These are phyloP conservation scores for Chaetodon trifascialis DNA, from an alignment of 2,113 vertebrate species.

Conservation along the genomic window DNA sequence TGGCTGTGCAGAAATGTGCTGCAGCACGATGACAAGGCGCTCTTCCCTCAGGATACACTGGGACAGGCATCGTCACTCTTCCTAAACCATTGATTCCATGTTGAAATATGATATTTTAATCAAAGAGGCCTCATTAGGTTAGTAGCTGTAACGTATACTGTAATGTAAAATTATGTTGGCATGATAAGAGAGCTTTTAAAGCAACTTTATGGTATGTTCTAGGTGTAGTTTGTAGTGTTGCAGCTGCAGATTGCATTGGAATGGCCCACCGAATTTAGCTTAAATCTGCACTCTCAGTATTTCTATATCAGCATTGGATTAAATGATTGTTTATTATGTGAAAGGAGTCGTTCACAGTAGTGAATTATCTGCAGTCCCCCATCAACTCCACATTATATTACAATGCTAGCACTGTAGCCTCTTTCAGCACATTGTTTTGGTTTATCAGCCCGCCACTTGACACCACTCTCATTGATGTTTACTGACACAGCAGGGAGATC, in stretches of 20 bases:
- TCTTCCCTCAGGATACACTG: slow-evolving; percentile 24
- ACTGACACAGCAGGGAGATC: no score
- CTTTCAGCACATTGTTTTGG: background rate
- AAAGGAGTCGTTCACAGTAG: background rate
- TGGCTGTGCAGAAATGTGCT: slow-evolving; percentile 12
- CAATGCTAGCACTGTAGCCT: background rate
- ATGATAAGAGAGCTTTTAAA: background rate
- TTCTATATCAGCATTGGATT: background rate
- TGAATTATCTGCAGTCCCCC: no score
- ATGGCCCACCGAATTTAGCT: background rate
- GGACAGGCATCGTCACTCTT: background rate
- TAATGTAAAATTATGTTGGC: slow-evolving; percentile 8
- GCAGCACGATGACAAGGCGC: slow-evolving; percentile 22
- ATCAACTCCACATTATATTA: background rate
- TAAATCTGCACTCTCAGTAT: slow-evolving; percentile 17
- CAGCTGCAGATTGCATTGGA: background rate
- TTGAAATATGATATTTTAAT: slow-evolving; percentile 25
- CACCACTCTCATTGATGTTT: no score
- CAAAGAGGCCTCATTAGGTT: slow-evolving; percentile 11
- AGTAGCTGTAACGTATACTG: background rate
- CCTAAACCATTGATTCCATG: slow-evolving; percentile 15
- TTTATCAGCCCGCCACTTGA: background rate
- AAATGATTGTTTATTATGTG: background rate
- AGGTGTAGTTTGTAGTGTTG: background rate
- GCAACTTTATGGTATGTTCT: background rate